These are phyloP conservation scores for Meteorus cinctellus DNA, from an alignment of 2,888 invertebrate genomes.

Conservation along the genomic window DNA sequence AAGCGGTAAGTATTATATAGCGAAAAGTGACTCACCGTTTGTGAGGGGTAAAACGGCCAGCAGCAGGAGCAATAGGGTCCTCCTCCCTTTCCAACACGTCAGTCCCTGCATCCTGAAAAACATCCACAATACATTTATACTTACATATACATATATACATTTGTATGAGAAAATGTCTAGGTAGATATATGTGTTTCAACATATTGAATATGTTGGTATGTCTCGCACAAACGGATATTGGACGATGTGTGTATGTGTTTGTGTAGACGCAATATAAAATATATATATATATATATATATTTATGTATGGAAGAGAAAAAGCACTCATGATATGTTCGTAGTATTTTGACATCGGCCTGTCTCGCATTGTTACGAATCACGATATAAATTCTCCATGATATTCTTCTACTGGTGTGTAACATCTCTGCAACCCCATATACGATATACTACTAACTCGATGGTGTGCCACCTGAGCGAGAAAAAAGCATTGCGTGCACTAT, in stretches of 20 bases:
- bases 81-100: conserved; percentile 64
- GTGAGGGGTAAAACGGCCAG: conserved; percentile 61
- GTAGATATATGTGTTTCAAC: neutral
- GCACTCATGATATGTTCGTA: conserved; percentile 49
- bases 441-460: neutral
- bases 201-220: conserved; percentile 13
- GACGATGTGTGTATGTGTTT: neutral
- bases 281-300: neutral
- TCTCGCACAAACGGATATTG: conserved; percentile 4
- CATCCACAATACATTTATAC: conserved; percentile 49
- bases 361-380: conserved; percentile 40
- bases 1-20: conserved; percentile 51
- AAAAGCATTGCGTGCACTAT: conserved; percentile 47
- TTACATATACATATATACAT: conserved; percentile 34
- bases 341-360: conserved; percentile 52
- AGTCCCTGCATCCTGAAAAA: conserved; percentile 68
- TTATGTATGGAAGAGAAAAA: conserved; percentile 13
- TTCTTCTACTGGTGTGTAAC: conserved; percentile 23
- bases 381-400: conserved; percentile 42
- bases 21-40: conserved; percentile 69
- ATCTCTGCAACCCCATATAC: neutral
- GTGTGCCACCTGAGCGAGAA: conserved; percentile 38
- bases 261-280: conserved; percentile 16
- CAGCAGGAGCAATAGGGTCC: conserved; percentile 61
- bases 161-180: conserved; percentile 29